Percentiles rank a stretch among this genome's conserved stretches.
These are phyloP conservation scores for Polyergus mexicanus DNA, from an alignment of 1,140 invertebrate species.

Conservation along the genomic window DNA sequence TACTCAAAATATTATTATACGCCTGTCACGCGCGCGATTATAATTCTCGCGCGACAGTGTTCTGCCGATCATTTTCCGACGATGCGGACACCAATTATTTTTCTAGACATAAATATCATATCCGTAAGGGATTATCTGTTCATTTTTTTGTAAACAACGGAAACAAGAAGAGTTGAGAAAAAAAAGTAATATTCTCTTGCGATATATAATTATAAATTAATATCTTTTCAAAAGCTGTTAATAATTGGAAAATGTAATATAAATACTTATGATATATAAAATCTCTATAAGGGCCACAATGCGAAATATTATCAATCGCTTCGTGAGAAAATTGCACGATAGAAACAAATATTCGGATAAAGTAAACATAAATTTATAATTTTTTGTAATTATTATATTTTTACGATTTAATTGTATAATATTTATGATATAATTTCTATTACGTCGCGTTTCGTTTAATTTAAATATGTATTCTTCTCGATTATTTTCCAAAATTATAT, in stretches of 20 bases:
- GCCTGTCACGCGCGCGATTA: conserved; percentile 10
- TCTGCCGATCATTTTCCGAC: not conserved
- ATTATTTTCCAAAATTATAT: too few species aligned
- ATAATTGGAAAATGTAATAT: not conserved
- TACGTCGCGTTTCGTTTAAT: not conserved
- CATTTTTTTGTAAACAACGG: not conserved
- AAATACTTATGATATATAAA: not conserved
- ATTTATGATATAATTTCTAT: not conserved
- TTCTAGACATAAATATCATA: not conserved
- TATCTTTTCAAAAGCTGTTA: not conserved
- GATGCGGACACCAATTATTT: not conserved
- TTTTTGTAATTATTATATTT: not conserved
- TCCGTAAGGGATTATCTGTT: not conserved
- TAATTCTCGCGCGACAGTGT: not conserved
- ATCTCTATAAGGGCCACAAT: not conserved
- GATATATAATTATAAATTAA: not conserved
- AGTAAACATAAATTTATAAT: not conserved
- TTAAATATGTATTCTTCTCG: too few species aligned
- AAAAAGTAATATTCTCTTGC: not conserved
- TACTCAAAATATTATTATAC: conserved; percentile 25
- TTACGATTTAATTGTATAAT: not conserved
- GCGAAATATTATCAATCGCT: not conserved
- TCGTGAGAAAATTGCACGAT: not conserved
- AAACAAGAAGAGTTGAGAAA: not conserved
- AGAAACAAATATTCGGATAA: not conserved